Conservation (phyloP, 2,797 vertebrate genomes). For the Danio tinwini region DNA sequence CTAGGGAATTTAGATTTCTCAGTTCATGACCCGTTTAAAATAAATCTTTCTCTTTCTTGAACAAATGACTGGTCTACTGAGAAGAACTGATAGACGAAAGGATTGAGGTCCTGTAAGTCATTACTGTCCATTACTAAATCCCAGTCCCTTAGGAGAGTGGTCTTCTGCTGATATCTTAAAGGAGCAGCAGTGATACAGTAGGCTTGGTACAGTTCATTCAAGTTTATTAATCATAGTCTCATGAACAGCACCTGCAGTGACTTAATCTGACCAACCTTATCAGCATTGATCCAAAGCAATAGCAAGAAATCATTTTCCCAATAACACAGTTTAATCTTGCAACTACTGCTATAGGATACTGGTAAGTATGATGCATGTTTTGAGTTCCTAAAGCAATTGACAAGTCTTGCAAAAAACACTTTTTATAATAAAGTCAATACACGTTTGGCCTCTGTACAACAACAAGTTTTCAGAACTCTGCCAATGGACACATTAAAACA, state of each 20-base stretch:
- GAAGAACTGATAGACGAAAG: conserved; percentile 7
- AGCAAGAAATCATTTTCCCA: too few species aligned
- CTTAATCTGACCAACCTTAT: background rate
- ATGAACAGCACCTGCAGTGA: conserved; percentile 59
- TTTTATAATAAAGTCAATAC: too few species aligned
- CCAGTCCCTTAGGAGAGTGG: conserved; percentile 7
- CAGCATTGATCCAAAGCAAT: too few species aligned
- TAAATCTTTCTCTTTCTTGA: conserved; percentile 1
- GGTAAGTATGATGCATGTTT: too few species aligned
- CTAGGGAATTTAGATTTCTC: too few species aligned
- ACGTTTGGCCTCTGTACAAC: too few species aligned
- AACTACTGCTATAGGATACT: too few species aligned
- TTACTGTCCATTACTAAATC: conserved; percentile 14
- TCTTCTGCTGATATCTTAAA: conserved; percentile 30
- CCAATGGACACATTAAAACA: background rate
- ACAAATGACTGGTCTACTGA: background rate
- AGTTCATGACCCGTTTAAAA: background rate
- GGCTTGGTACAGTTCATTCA: conserved; percentile 67
- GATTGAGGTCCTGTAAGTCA: background rate
- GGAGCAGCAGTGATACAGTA: background rate
- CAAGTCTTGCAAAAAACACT: too few species aligned
- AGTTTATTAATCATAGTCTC: conserved; percentile 76
- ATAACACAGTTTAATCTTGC: too few species aligned
- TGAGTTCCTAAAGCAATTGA: too few species aligned
- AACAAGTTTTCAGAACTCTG: background rate